These are phyloP conservation scores for Cryptotermes secundus DNA, from an alignment of 1,140 invertebrate genomes.

Conservation along the genomic window DNA sequence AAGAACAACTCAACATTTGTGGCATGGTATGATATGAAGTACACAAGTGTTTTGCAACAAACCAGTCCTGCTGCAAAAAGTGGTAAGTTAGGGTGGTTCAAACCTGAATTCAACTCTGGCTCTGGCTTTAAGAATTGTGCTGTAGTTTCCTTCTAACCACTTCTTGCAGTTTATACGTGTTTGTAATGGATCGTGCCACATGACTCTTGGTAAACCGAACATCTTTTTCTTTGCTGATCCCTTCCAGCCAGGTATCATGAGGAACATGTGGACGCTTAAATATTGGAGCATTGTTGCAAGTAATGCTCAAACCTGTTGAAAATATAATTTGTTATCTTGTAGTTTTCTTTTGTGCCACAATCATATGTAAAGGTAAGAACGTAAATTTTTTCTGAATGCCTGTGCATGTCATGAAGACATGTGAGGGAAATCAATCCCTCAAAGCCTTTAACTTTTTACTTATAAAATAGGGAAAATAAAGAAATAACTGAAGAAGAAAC, in stretches of 20 bases:
- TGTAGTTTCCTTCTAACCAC: slow-evolving; percentile 21
- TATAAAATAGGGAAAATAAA: no score
- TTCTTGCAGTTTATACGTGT: slow-evolving; percentile 40
- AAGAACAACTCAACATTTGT: no score
- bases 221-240: slow-evolving; percentile 34
- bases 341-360: background rate
- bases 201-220: slow-evolving; percentile 40
- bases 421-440: no score
- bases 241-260: slow-evolving; percentile 4
- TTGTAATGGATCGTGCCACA: slow-evolving; percentile 41
- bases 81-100: background rate
- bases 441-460: no score
- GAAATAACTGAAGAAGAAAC: no score
- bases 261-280: slow-evolving; percentile 41
- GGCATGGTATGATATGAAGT: no score
- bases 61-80: no score
- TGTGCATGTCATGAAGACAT: no score
- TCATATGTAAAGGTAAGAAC: no score
- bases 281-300: slow-evolving; percentile 42
- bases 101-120: background rate
- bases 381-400: no score
- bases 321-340: slow-evolving; percentile 20
- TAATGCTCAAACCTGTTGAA: slow-evolving; percentile 41
- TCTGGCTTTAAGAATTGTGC: background rate
- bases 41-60: no score